Conservation (phyloP, 2,797 vertebrate genomes). For the Danio aesculapii region DNA sequence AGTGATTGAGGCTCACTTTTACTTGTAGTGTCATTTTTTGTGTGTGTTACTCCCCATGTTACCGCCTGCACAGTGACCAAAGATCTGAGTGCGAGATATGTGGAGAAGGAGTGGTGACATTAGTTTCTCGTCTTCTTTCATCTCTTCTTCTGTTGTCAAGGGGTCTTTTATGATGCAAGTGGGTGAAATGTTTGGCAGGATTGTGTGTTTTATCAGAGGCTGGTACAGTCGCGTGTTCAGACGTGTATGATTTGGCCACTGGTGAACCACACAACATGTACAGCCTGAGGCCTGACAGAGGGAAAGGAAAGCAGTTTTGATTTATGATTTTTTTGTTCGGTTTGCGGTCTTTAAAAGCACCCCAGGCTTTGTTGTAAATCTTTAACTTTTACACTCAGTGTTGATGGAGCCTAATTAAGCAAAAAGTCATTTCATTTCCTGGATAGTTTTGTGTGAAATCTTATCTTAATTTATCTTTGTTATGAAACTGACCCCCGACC, state of each 20-base stretch:
- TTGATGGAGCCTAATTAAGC: constrained; percentile 34
- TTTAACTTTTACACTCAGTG: constrained; percentile 1
- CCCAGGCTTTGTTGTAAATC: background rate
- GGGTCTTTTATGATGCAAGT: constrained; percentile 56
- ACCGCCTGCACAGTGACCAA: background rate
- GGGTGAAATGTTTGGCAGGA: constrained; percentile 53
- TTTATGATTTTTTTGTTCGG: background rate
- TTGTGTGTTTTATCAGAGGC: constrained; percentile 28
- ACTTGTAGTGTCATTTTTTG: constrained; percentile 30
- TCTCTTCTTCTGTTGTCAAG: constrained; percentile 29
- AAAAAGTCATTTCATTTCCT: constrained; percentile 24
- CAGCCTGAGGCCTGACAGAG: background rate
- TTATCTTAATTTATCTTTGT: constrained; percentile 38
- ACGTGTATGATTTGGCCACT: constrained; percentile 28
- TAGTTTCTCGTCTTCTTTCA: constrained; percentile 13
- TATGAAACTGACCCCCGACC: constrained; percentile 8
- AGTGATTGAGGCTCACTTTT: constrained; percentile 34
- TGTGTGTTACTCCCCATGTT: background rate
- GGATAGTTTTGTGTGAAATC: constrained; percentile 32
- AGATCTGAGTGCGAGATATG: background rate
- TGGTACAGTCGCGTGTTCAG: constrained; percentile 30
- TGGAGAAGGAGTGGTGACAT: constrained; percentile 27
- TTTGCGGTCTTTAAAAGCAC: constrained; percentile 7
- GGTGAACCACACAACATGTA: constrained; percentile 17
- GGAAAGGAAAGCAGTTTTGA: background rate